Evolutionary conservation across 2,113 vertebrate species (phyloP).

Genomic region (Tringa solitaria): DNA sequence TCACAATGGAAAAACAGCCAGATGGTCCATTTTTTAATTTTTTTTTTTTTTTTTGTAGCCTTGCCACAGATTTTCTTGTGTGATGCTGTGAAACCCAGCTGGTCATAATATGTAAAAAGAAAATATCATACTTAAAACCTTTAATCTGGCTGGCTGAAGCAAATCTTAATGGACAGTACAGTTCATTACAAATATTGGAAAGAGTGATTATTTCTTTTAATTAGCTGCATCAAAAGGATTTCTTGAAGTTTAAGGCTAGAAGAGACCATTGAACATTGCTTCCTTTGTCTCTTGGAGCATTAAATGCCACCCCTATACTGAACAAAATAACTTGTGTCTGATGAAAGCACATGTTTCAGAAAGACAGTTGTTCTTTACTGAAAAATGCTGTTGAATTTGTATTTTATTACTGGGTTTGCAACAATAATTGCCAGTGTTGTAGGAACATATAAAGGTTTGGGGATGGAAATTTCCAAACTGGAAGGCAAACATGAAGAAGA

Average conservation of each 20-base stretch:
- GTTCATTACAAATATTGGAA: neutral
- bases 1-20: slow-evolving; percentile 11
- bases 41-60: neutral
- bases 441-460: neutral
- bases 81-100: slow-evolving; percentile 20
- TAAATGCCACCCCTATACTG: slow-evolving; percentile 1
- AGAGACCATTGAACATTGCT: slow-evolving; percentile 20
- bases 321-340: slow-evolving; percentile 47
- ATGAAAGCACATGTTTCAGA: slow-evolving; percentile 38
- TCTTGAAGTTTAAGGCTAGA: slow-evolving; percentile 36
- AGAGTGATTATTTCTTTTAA: slow-evolving; percentile 7
- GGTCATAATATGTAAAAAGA: neutral
- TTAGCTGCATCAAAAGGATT: slow-evolving; percentile 14
- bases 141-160: neutral
- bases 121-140: neutral
- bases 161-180: neutral
- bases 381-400: slow-evolving; percentile 33
- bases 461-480: slow-evolving; percentile 36
- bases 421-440: slow-evolving; percentile 17
- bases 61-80: neutral
- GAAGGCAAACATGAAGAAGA: neutral
- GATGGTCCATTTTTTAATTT: neutral
- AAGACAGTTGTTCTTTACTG: slow-evolving; percentile 9
- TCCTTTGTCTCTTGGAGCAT: slow-evolving; percentile 23
- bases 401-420: slow-evolving; percentile 14